Conservation (phyloP, 2,113 vertebrate genomes). For the Chitala chitala region DNA sequence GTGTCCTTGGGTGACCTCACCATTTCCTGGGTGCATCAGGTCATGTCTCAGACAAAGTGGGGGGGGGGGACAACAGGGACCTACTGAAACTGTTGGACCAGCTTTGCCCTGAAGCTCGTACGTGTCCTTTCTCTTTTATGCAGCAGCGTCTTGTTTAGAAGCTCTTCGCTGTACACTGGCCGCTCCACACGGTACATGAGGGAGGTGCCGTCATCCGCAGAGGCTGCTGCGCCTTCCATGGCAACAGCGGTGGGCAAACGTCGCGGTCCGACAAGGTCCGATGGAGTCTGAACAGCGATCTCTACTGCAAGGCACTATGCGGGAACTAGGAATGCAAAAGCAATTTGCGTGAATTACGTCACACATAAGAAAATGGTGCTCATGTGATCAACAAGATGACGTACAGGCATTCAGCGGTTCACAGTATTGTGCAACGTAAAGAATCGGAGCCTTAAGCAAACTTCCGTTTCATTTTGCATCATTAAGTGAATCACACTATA, state of each 20-base stretch:
- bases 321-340: neutral
- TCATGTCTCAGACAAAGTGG: no score
- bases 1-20: no score
- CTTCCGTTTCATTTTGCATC: no score
- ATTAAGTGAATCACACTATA: no score
- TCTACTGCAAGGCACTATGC: neutral
- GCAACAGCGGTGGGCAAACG: neutral
- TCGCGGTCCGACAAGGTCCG: neutral
- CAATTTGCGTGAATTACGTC: no score
- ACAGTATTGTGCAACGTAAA: no score
- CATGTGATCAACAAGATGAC: no score
- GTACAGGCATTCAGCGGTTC: no score
- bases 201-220: slow-evolving; percentile 45
- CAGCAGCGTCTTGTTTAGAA: slow-evolving; percentile 55
- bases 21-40: no score
- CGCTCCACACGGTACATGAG: slow-evolving; percentile 63
- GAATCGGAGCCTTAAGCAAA: no score
- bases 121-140: slow-evolving; percentile 53
- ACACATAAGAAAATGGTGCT: no score
- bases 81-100: slow-evolving; percentile 65
- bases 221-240: slow-evolving; percentile 62
- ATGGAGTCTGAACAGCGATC: neutral
- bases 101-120: slow-evolving; percentile 52
- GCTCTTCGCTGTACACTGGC: slow-evolving; percentile 59
- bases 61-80: neutral